These are phyloP conservation scores for Phrixothrix hirtus DNA, from an alignment of 2,888 invertebrate genomes.

Conservation along the genomic window DNA sequence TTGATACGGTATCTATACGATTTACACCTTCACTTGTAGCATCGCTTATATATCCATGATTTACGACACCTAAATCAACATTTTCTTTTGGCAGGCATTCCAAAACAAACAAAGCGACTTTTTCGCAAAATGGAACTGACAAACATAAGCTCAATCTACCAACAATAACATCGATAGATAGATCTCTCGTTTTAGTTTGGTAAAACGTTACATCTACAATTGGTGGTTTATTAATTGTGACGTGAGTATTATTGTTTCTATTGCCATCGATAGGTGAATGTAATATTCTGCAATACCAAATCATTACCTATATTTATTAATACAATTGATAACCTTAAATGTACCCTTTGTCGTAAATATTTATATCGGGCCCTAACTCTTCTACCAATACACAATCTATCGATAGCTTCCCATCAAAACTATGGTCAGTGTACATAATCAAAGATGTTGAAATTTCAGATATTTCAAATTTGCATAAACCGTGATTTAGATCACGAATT, in stretches of 20 bases:
- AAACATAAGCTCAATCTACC: slow-evolving; percentile 74
- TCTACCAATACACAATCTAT: slow-evolving; percentile 70
- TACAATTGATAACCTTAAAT: slow-evolving; percentile 12
- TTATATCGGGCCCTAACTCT: slow-evolving; percentile 72
- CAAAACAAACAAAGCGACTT: slow-evolving; percentile 52
- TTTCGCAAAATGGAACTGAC: slow-evolving; percentile 70
- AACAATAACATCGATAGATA: slow-evolving; percentile 69
- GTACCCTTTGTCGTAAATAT: slow-evolving; percentile 64
- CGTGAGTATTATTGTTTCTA: slow-evolving; percentile 59
- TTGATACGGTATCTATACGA: slow-evolving; percentile 19
- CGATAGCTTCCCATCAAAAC: slow-evolving; percentile 70
- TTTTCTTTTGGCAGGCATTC: slow-evolving; percentile 60
- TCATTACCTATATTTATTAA: neutral
- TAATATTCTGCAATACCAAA: slow-evolving; percentile 61
- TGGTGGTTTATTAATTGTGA: slow-evolving; percentile 69
- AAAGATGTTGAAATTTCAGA: slow-evolving; percentile 68
- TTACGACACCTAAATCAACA: slow-evolving; percentile 69
- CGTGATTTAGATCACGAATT: slow-evolving; percentile 71
- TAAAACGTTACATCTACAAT: slow-evolving; percentile 72
- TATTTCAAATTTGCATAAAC: slow-evolving; percentile 70
- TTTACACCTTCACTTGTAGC: slow-evolving; percentile 41
- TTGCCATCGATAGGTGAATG: slow-evolving; percentile 66
- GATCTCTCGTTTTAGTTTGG: slow-evolving; percentile 64
- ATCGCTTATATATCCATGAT: slow-evolving; percentile 73
- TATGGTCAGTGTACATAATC: slow-evolving; percentile 69